Evolutionary conservation across 2,888 invertebrate genomes (phyloP), one percentile per base, ranked within the genome.

Genomic region (Tipula lateralis): DNA sequence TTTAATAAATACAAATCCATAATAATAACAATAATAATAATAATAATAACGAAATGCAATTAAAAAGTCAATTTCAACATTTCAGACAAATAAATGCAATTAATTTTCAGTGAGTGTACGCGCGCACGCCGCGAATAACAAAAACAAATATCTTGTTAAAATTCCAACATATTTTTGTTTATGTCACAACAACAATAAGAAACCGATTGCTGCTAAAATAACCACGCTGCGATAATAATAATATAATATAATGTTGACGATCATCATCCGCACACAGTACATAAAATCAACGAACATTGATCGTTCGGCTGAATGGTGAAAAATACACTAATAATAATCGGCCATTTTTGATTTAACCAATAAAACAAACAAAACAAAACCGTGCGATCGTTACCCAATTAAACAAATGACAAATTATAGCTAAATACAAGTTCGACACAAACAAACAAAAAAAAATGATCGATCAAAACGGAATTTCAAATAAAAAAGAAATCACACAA

Each of bases 71-170:
- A 84, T 84, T 84, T 50, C 30, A 29, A 44, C 29, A 29, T 34
- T 84, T 84, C 44, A 84, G 84, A 84, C 84, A 84, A 84, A 84
- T 84, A 84, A 84, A 84, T 84, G 84, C 84, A 84, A 84, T 84
- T 84, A 84, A 84, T 84, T 84, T 84, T 84, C 83, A 83, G 83
- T 83, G 83, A 83, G 83, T 83, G 83, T 83, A 83, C 83, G 83
- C 84, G 84, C 84, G 84, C 84, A 84, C 84, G 84, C 84, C 84
- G 83, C 44, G 84, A 44, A 44, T 50, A 84, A 84, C 34, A 84
- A 84, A 50, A 84, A 50, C 7, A 84, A 84, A 84, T 50, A 84
- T 84, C 84, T 84, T 84, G 84, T 84, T 84, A 84, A 84, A 84
- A 84, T 84, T 84, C 84, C 84, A 34, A 34, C 34, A 83, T 83